A percentile compares a stretch with the other conserved stretches of the same genome.
Conservation (phyloP, 2,797 vertebrate genomes). For the Hydrophis major region DNA sequence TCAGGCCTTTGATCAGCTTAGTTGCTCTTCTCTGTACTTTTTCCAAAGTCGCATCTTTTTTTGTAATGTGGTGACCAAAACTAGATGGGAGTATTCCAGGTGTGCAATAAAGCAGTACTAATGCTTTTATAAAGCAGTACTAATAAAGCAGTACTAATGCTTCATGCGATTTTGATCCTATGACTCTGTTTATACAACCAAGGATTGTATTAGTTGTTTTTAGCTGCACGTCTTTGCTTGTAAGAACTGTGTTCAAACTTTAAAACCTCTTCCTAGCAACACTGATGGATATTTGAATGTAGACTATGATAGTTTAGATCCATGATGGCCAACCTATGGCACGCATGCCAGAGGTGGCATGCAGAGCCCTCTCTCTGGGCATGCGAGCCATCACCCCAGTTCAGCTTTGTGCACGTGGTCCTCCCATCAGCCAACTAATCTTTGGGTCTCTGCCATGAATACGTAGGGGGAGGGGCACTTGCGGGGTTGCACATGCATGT, state of each 20-base stretch:
- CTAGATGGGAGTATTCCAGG: background rate
- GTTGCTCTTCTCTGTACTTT: background rate
- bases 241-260: background rate
- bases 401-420: too few relatives aligned
- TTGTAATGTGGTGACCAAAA: background rate
- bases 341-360: too few relatives aligned
- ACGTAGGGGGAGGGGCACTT: too few relatives aligned
- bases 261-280: background rate
- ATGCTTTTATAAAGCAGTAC: background rate
- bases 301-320: too few relatives aligned
- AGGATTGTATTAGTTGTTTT: too few relatives aligned
- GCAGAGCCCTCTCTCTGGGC: too few relatives aligned
- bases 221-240: background rate
- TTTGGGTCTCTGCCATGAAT: too few relatives aligned
- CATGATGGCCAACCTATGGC: too few relatives aligned
- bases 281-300: background rate
- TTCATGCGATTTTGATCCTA: background rate
- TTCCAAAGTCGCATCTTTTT: background rate
- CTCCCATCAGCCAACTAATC: too few relatives aligned
- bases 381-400: too few relatives aligned
- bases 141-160: background rate
- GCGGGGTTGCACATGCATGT: too few relatives aligned
- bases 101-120: background rate
- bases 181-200: background rate
- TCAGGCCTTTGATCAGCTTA: background rate